Conservation (phyloP, 2,797 vertebrate genomes). For the Scleropages formosus region DNA sequence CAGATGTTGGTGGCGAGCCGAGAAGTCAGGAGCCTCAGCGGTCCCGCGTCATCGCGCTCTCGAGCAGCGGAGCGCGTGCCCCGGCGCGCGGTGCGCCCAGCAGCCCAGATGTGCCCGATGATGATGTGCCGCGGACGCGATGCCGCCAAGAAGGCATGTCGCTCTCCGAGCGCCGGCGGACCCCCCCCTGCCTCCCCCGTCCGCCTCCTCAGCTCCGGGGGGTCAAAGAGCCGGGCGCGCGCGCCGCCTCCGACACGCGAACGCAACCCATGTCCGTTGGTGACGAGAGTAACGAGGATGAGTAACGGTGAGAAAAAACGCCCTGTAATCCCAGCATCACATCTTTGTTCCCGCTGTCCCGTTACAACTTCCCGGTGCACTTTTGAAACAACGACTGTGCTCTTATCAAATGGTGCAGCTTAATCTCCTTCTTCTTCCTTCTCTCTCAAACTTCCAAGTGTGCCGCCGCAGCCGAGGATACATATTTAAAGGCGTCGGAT, state of each 20-base stretch:
- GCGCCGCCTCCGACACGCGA: conserved; percentile 9
- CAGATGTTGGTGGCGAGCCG: no score
- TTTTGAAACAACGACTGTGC: conserved; percentile 31
- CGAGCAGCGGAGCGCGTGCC: no score
- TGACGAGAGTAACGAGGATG: no score
- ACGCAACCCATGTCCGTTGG: conserved; percentile 14
- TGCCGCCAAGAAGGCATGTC: conserved; percentile 30
- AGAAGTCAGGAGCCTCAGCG: no score
- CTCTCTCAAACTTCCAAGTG: conserved; percentile 46
- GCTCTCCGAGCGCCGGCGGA: conserved; percentile 21
- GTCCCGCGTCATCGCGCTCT: no score
- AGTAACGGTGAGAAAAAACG: no score
- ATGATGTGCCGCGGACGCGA: conserved; percentile 17
- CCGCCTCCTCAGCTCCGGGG: conserved; percentile 8
- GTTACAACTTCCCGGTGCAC: not conserved
- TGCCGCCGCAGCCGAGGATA: conserved; percentile 48
- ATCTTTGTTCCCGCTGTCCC: conserved; percentile 24
- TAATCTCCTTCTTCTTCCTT: conserved; percentile 24
- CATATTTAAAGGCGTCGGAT: conserved; percentile 70
- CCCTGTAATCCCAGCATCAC: conserved; percentile 42
- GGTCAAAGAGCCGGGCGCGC: conserved; percentile 17
- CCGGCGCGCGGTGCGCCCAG: no score
- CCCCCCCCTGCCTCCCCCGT: no score
- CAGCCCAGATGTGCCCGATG: not conserved
- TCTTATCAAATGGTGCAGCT: not conserved